A percentile compares a stretch with the other conserved stretches of the same genome.
Conservation (phyloP, 2,888 invertebrate species). For the Trachelus iudaicus region DNA sequence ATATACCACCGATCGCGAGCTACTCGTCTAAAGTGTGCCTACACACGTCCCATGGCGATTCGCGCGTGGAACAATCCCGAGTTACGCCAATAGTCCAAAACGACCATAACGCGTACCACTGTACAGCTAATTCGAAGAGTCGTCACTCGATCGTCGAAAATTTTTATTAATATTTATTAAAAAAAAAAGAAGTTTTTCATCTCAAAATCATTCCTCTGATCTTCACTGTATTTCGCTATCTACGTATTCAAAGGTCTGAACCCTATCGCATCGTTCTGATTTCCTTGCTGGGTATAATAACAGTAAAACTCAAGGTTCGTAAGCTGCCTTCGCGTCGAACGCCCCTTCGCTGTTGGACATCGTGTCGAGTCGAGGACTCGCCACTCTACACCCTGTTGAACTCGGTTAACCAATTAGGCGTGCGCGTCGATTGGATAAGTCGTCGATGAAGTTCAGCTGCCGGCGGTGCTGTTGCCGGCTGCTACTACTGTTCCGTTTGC, state of each 20-base stretch:
- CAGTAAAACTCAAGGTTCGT: not conserved
- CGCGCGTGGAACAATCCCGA: conserved; percentile 48
- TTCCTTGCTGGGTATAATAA: not conserved
- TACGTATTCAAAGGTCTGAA: not conserved
- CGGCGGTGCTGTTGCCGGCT: not conserved
- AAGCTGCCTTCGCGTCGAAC: not conserved
- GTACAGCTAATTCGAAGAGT: not conserved
- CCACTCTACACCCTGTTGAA: conserved; percentile 21
- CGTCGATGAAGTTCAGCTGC: conserved; percentile 15
- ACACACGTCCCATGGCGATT: conserved; percentile 36
- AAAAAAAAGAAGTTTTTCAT: not conserved
- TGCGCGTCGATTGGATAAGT: conserved; percentile 28
- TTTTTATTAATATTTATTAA: not conserved
- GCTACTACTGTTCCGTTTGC: not conserved
- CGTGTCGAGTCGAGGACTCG: not conserved
- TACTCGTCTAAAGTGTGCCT: not conserved
- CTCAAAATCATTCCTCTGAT: not conserved
- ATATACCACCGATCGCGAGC: not conserved
- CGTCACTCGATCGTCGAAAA: not conserved
- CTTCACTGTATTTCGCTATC: not conserved
- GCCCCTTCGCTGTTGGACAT: not conserved
- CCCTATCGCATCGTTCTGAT: not conserved
- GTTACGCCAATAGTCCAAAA: not conserved
- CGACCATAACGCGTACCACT: not conserved
- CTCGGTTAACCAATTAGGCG: conserved; percentile 32